Evolutionary conservation across 2,113 vertebrate genomes (phyloP), one percentile per base, ranked within the genome.

Genomic region (Lophochroa leadbeateri): DNA sequence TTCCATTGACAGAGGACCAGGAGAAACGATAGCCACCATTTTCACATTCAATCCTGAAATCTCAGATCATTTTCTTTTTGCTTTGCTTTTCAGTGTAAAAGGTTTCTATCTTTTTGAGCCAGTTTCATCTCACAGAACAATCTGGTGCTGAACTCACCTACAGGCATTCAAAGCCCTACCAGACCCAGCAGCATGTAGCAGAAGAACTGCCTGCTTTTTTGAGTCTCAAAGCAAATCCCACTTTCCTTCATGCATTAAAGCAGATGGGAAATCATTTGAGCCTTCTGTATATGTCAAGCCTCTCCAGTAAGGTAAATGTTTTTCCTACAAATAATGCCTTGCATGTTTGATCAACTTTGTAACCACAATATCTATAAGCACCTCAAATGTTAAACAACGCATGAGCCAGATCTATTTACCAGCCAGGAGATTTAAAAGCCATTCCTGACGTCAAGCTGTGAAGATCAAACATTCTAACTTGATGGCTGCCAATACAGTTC

Each of bases 391-490:
- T 91, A 92, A 96, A 93, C 60, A 96, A 95, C 55, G 9, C 89
- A 29, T 5, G 24, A 93, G 96, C 97, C 97, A 98, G 94, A 94
- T 85, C 65, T 94, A 97, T 96, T 97, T 96, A 92, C 94, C 93
- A 97, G 94, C 89, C 69, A 96, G 86, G 95, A 96, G 96, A 97
- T 97, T 97, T 97, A 74, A 98, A 98, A 98, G 96, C 90, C 96
- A 92, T 96, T 94, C 88, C 91, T 98, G 97, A 98, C 95, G 95
- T 98, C 97, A 98, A 97, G 96, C 96, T 70, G 95, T 81, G 90
- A 96, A 98, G 97, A 98, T 97, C 96, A 98, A 97, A 97, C 97
- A 97, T 87, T 88, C 95, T 75, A 77, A 85, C 91, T 94, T 89
- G 94, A 93, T 46, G 93, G 96, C 96, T 96, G 88, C 97, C 97